phyloP scores from a whole-genome alignment of 2,797 vertebrate species.

The Melanotaenia parkinsoni region DNA sequence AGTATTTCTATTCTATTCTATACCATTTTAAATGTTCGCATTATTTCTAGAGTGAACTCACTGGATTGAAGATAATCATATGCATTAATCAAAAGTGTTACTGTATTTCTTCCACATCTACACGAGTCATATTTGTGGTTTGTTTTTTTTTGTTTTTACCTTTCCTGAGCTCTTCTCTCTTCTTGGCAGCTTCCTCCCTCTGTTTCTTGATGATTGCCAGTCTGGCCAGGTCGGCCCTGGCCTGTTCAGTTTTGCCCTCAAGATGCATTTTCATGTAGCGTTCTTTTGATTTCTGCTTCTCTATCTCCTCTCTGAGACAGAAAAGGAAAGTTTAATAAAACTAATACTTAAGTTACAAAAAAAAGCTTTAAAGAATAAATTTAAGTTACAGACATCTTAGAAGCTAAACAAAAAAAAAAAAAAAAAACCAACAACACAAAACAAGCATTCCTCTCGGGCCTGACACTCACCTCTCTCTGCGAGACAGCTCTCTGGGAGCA shows the following conservation, averaged over 20 bases:
- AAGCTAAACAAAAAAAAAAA: neutral
- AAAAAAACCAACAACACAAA: neutral
- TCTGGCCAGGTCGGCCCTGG: slow-evolving; percentile 84
- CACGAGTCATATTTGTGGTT: neutral
- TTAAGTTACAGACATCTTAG: neutral
- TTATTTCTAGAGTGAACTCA: no score
- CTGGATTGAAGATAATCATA: no score
- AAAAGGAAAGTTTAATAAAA: neutral
- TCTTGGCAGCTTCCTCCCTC: slow-evolving; percentile 85
- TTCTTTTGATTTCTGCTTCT: slow-evolving; percentile 87
- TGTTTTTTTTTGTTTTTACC: slow-evolving; percentile 57
- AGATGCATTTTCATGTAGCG: slow-evolving; percentile 87
- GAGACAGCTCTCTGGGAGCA: slow-evolving; percentile 82
- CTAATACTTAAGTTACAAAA: neutral
- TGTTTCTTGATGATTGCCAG: slow-evolving; percentile 88
- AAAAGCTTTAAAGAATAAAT: neutral
- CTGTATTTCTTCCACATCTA: neutral
- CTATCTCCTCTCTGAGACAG: slow-evolving; percentile 83
- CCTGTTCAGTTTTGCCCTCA: slow-evolving; percentile 88
- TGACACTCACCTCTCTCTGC: slow-evolving; percentile 81
- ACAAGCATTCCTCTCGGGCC: neutral
- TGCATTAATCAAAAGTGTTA: no score
- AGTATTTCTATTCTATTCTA: no score
- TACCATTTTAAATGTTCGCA: no score
- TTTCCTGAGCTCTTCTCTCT: slow-evolving; percentile 83